Percentiles rank a stretch among this genome's conserved stretches.
phyloP scores from a whole-genome alignment of 1,140 invertebrate species.

The Drosophila paulistorum region DNA sequence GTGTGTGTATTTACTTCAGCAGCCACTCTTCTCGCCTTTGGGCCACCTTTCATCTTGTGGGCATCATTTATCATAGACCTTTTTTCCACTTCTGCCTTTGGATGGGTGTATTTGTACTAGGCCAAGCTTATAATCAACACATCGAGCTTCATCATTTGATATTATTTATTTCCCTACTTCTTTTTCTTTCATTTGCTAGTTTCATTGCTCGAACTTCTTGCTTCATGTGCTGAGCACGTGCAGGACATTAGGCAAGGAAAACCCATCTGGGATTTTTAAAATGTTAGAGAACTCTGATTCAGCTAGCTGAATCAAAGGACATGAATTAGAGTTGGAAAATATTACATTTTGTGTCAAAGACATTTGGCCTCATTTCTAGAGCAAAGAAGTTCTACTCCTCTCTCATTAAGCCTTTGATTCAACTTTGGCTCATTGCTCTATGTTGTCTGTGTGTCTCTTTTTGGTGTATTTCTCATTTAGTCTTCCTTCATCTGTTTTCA shows the following conservation, averaged over 20 bases:
- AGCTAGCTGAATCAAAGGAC: neutral
- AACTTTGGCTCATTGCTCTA: constrained; percentile 36
- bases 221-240: constrained; percentile 54
- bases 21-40: neutral
- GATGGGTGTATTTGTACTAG: constrained; percentile 46
- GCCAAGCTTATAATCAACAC: constrained; percentile 68
- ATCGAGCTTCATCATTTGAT: constrained; percentile 68
- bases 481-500: constrained; percentile 48
- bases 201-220: neutral
- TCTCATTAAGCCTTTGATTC: constrained; percentile 49
- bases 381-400: constrained; percentile 2
- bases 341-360: constrained; percentile 7
- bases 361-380: constrained; percentile 8
- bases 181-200: constrained; percentile 18
- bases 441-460: constrained; percentile 36
- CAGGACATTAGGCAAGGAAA: constrained; percentile 55
- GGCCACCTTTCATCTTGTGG: constrained; percentile 14
- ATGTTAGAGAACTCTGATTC: neutral
- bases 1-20: constrained; percentile 36
- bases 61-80: constrained; percentile 73
- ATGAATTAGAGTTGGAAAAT: neutral
- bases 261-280: neutral
- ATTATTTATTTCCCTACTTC: constrained; percentile 34
- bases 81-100: constrained; percentile 27
- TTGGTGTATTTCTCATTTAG: constrained; percentile 72